phyloP scores from a whole-genome alignment of 2,888 invertebrate species.

The Epinotia nisella region DNA sequence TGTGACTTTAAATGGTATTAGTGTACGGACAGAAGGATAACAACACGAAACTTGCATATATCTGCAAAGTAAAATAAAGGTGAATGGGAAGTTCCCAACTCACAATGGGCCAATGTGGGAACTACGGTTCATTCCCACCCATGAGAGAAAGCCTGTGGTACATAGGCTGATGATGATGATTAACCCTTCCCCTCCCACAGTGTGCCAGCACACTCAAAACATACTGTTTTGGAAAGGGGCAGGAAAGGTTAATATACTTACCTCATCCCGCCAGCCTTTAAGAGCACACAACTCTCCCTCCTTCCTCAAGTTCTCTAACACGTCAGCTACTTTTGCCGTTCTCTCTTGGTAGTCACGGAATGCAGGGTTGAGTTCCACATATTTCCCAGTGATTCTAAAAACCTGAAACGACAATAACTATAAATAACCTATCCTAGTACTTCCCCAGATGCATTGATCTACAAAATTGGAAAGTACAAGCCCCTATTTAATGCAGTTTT shows the following conservation, averaged over 20 bases:
- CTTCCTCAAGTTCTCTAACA: slow-evolving; percentile 90
- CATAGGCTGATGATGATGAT: neutral
- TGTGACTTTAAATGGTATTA: too few species aligned
- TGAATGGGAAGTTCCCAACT: neutral
- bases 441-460: too few species aligned
- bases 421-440: neutral
- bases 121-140: neutral
- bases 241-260: slow-evolving; percentile 61
- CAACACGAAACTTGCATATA: too few species aligned
- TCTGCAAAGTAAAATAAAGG: too few species aligned
- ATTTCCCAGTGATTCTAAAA: slow-evolving; percentile 88
- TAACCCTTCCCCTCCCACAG: too few species aligned
- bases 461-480: too few species aligned
- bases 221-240: too few species aligned
- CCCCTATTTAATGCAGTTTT: too few species aligned
- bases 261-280: slow-evolving; percentile 97
- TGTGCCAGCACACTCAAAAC: too few species aligned
- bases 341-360: slow-evolving; percentile 94
- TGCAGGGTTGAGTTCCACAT: slow-evolving; percentile 93
- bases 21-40: too few species aligned
- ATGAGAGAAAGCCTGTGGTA: neutral
- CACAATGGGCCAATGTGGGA: neutral
- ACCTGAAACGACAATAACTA: slow-evolving; percentile 74
- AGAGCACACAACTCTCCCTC: slow-evolving; percentile 92
- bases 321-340: slow-evolving; percentile 90